A percentile compares a stretch with the other conserved stretches of the same genome.
These are phyloP conservation scores for Pedetes capensis DNA, from an alignment of 2,113 vertebrate genomes.

Conservation along the genomic window DNA sequence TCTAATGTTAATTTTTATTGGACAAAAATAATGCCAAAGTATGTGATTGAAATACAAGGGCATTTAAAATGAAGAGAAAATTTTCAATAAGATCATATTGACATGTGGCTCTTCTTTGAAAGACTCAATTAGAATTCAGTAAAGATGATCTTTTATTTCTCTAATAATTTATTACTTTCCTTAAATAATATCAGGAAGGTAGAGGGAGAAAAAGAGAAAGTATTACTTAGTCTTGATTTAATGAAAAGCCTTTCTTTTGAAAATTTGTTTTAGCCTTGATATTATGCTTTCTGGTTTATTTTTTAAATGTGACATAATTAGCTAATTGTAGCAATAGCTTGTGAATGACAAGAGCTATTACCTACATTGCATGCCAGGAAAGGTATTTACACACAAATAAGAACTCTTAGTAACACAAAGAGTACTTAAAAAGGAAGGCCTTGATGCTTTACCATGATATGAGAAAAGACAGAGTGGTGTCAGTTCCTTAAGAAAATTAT, in stretches of 20 bases:
- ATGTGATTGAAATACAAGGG: constrained; percentile 32
- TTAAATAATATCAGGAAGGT: constrained; percentile 41
- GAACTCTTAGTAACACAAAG: constrained; percentile 13
- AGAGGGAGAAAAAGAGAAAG: neutral
- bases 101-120: neutral
- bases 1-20: constrained; percentile 36
- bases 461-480: neutral
- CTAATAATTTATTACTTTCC: constrained; percentile 37
- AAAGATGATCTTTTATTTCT: constrained; percentile 34
- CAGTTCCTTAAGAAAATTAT: constrained; percentile 39
- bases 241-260: constrained; percentile 5
- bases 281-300: constrained; percentile 38
- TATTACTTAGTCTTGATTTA: constrained; percentile 15
- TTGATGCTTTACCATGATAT: constrained; percentile 37
- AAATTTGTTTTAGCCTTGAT: constrained; percentile 19
- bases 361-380: neutral
- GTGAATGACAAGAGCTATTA: constrained; percentile 9
- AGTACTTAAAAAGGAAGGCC: constrained; percentile 22
- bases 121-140: constrained; percentile 36
- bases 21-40: constrained; percentile 37
- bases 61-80: constrained; percentile 40
- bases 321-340: constrained; percentile 38
- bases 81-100: constrained; percentile 24
- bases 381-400: constrained; percentile 56
- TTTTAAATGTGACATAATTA: constrained; percentile 45